Conservation (phyloP, 2,113 vertebrate species). For the Pseudopodoces humilis region DNA sequence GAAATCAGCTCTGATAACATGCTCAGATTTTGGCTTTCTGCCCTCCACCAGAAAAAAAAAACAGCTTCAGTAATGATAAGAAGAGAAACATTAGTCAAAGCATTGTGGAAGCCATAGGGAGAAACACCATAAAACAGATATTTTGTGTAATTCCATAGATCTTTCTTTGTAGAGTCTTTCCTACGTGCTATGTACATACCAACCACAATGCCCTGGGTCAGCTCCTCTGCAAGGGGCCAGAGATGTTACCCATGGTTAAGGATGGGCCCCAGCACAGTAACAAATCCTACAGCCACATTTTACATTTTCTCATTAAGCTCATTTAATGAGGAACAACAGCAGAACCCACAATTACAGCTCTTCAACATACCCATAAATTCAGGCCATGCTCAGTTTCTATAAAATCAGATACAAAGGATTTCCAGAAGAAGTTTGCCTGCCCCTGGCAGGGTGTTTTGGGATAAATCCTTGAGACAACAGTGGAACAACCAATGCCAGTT, state of each 20-base stretch:
- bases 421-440: background rate
- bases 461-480: background rate
- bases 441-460: background rate
- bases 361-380: background rate
- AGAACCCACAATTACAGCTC: background rate
- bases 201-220: background rate
- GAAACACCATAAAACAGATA: background rate
- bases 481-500: background rate
- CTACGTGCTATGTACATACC: rapidly evolving
- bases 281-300: background rate
- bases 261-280: background rate
- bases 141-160: background rate
- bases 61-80: background rate
- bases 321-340: background rate
- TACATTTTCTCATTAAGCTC: background rate
- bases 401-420: background rate
- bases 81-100: background rate
- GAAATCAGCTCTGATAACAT: background rate
- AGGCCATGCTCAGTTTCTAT: background rate
- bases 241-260: background rate
- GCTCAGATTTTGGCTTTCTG: background rate
- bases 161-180: background rate
- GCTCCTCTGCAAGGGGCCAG: background rate
- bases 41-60: background rate
- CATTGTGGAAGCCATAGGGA: background rate